Evolutionary conservation across 2,888 invertebrate genomes (phyloP).

Genomic region (Luperina testacea): DNA sequence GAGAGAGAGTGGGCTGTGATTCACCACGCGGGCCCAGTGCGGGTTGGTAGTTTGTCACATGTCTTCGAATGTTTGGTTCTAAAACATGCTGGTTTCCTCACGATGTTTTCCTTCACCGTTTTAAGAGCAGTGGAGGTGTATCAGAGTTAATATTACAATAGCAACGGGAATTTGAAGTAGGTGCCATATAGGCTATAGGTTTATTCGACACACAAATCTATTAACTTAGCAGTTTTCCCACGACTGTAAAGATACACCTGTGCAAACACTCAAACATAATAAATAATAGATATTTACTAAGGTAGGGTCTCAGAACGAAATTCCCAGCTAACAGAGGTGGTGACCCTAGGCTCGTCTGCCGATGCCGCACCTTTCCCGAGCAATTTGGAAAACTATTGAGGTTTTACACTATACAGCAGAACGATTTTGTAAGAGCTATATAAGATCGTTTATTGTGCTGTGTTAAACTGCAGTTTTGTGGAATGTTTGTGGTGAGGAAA

Average conservation of each 20-base stretch:
- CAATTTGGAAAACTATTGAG: conserved; percentile 47
- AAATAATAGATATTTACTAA: conserved; percentile 18
- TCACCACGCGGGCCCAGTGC: too few relatives aligned
- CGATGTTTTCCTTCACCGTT: too few relatives aligned
- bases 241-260: background rate
- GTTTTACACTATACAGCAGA: conserved; percentile 15
- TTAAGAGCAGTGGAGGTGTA: background rate
- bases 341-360: conserved; percentile 46
- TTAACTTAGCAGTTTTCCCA: conserved; percentile 1
- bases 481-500: conserved; percentile 25
- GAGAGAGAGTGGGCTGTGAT: too few relatives aligned
- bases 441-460: conserved; percentile 26
- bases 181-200: background rate
- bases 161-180: background rate
- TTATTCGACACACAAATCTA: background rate
- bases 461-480: conserved; percentile 5
- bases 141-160: background rate
- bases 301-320: conserved; percentile 37
- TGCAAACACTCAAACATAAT: background rate
- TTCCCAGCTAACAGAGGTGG: conserved; percentile 35
- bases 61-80: too few relatives aligned
- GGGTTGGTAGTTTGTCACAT: too few relatives aligned
- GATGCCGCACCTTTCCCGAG: conserved; percentile 52
- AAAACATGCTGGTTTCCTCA: too few relatives aligned
- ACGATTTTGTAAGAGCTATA: conserved; percentile 43